A percentile compares a stretch with the other conserved stretches of the same genome.
Conservation (phyloP, 2,797 vertebrate genomes). For the Natrix natrix region DNA sequence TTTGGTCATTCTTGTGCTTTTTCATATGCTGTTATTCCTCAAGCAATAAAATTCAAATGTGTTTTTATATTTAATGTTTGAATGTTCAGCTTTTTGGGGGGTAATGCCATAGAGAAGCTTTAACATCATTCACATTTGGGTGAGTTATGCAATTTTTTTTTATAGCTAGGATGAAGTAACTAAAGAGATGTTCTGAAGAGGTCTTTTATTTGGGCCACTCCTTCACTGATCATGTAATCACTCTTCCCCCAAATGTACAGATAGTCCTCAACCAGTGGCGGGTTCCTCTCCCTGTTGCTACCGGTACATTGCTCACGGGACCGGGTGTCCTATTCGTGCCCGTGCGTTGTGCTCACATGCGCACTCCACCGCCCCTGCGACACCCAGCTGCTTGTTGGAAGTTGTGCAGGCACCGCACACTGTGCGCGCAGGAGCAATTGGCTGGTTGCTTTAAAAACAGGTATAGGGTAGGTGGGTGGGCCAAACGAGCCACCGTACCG, state of each 20-base stretch:
- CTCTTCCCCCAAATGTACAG: conserved; percentile 39
- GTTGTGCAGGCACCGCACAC: too few species aligned
- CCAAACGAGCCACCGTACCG: too few species aligned
- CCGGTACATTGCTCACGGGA: too few species aligned
- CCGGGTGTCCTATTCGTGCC: too few species aligned
- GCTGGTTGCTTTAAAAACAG: too few species aligned
- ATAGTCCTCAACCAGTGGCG: background rate
- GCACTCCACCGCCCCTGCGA: too few species aligned
- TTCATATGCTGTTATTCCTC: conserved; percentile 96
- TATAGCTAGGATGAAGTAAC: conserved; percentile 33
- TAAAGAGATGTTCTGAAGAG: conserved; percentile 20
- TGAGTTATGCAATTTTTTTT: conserved; percentile 6
- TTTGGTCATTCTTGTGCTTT: conserved; percentile 86
- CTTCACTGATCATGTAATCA: conserved; percentile 17
- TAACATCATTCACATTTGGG: conserved; percentile 28
- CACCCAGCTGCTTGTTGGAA: too few species aligned
- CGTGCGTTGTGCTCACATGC: too few species aligned
- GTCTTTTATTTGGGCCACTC: conserved; percentile 24
- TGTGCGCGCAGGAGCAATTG: too few species aligned
- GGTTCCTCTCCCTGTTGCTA: too few species aligned
- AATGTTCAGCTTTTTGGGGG: conserved; percentile 52
- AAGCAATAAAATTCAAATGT: conserved; percentile 96
- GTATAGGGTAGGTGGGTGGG: too few species aligned
- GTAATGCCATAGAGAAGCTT: background rate
- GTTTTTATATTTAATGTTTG: conserved; percentile 76